Conservation (phyloP, 2,888 invertebrate genomes). For the Diarsia rubi region DNA sequence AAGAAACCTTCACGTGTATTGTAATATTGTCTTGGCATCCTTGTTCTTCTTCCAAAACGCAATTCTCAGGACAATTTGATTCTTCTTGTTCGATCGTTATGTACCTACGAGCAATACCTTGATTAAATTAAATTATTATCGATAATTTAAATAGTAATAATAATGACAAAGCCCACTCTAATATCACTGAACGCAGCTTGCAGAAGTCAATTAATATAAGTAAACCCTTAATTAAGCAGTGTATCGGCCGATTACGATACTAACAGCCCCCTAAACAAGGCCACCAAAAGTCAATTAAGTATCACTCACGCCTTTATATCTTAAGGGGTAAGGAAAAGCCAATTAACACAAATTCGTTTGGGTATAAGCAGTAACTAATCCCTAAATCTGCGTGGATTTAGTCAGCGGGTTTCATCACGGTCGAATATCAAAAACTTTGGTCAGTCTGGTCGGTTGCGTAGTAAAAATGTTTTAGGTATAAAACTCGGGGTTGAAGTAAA, state of each 20-base stretch:
- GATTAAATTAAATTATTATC: neutral
- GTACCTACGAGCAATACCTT: neutral
- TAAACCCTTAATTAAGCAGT: conserved; percentile 50
- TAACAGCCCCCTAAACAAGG: conserved; percentile 31
- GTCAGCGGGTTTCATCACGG: conserved; percentile 48
- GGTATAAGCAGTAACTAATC: conserved; percentile 65
- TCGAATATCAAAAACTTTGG: conserved; percentile 45
- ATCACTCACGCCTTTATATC: conserved; percentile 63
- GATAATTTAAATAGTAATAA: neutral
- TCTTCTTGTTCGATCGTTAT: neutral
- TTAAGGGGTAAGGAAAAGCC: conserved; percentile 62
- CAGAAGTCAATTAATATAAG: conserved; percentile 35
- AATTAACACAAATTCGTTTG: conserved; percentile 68
- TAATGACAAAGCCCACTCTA: neutral
- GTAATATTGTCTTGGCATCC: neutral
- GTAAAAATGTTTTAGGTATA: conserved; percentile 27
- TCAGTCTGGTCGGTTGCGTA: conserved; percentile 5
- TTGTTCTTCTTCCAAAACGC: neutral
- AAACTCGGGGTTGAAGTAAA: conserved; percentile 15
- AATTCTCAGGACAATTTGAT: neutral
- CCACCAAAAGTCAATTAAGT: conserved; percentile 63
- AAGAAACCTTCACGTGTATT: too few species aligned
- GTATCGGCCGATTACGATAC: conserved; percentile 48
- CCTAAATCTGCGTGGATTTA: conserved; percentile 57
- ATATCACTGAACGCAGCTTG: conserved; percentile 18